A percentile compares a stretch with the other conserved stretches of the same genome.
Evolutionary conservation across 2,113 vertebrate genomes (phyloP).

Genomic region (Lamprotornis superbus): DNA sequence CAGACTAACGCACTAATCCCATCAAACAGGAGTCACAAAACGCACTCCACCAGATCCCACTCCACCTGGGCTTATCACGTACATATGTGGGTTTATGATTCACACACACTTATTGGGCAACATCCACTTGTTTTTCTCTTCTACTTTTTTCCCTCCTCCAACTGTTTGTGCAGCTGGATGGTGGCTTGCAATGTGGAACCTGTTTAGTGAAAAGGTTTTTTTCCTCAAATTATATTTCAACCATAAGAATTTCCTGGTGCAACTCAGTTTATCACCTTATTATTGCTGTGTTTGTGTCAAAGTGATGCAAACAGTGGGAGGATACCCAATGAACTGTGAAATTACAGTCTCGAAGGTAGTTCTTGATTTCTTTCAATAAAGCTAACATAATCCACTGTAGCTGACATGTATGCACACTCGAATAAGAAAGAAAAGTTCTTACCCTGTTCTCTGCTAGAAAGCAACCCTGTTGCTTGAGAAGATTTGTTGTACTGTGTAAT

Average conservation of each 20-base stretch:
- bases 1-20: too few relatives aligned
- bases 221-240: background rate
- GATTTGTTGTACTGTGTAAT: background rate
- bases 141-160: background rate
- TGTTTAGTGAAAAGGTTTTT: background rate
- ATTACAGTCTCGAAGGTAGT: background rate
- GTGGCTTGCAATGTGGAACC: background rate
- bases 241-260: background rate
- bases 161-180: background rate
- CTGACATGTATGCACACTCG: background rate
- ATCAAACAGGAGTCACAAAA: background rate
- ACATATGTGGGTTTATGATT: background rate
- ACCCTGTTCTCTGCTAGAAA: background rate
- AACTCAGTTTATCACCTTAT: background rate
- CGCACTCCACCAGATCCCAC: accelerated
- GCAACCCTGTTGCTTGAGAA: background rate
- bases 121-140: background rate
- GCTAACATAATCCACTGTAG: background rate
- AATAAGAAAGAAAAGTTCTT: background rate
- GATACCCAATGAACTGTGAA: background rate
- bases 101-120: background rate
- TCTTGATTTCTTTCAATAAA: background rate
- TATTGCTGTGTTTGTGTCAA: background rate
- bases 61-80: background rate
- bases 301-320: background rate